phyloP scores from a whole-genome alignment of 2,888 invertebrate genomes.

The Andrena marginata region DNA sequence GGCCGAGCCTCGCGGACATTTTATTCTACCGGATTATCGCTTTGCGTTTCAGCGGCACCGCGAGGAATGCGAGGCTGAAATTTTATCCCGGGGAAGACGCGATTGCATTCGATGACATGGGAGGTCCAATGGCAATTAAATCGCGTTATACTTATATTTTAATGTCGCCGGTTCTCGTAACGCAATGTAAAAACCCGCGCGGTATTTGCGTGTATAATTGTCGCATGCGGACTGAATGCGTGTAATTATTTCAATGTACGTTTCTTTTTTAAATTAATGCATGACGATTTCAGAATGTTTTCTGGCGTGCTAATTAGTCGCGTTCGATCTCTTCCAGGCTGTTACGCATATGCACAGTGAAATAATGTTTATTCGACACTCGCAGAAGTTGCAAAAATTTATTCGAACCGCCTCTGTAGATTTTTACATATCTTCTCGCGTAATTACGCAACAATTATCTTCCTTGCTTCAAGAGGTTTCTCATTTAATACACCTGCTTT shows the following conservation, averaged over 20 bases:
- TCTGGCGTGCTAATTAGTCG: background rate
- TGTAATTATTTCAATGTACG: background rate
- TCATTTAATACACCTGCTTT: too few species aligned
- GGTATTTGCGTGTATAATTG: background rate
- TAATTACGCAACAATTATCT: too few species aligned
- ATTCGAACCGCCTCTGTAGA: too few species aligned
- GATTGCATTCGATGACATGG: background rate
- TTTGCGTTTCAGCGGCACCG: background rate
- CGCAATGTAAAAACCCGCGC: background rate
- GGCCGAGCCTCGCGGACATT: background rate
- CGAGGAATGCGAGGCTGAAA: background rate
- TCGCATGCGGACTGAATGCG: background rate
- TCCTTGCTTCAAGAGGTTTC: too few species aligned
- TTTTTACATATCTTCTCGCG: too few species aligned
- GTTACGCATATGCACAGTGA: background rate
- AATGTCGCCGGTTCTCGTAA: background rate
- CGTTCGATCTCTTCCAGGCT: background rate
- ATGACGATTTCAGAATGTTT: background rate
- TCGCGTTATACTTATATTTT: constrained; percentile 1
- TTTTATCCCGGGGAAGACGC: background rate
- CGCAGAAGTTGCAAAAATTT: too few species aligned
- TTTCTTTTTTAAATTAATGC: background rate
- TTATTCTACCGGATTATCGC: background rate
- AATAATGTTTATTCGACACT: too few species aligned
- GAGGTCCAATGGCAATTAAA: background rate